A percentile compares a stretch with the other conserved stretches of the same genome.
phyloP scores from a whole-genome alignment of 2,113 vertebrate genomes.

The Ailuropoda melanoleuca region DNA sequence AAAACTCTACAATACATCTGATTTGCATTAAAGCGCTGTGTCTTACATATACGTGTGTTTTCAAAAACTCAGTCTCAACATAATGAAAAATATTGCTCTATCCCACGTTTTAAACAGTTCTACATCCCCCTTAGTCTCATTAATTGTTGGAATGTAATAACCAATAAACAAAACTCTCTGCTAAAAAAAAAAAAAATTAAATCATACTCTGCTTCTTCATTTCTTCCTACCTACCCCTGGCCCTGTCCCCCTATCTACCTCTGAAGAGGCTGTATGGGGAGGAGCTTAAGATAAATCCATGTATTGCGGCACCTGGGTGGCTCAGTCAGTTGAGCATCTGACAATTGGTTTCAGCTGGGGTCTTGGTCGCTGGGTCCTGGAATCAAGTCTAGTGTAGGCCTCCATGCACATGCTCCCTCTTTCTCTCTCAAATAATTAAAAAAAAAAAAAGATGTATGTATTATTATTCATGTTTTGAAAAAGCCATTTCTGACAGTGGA shows the following conservation, averaged over 20 bases:
- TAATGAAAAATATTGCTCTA: conserved; percentile 50
- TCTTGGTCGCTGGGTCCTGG: background rate
- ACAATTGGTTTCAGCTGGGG: background rate
- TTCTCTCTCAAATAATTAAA: background rate
- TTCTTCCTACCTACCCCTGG: background rate
- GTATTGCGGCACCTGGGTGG: background rate
- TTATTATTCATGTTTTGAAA: background rate
- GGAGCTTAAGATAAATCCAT: background rate
- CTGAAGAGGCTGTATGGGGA: background rate
- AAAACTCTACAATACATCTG: background rate
- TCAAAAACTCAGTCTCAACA: conserved; percentile 31
- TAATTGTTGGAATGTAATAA: background rate
- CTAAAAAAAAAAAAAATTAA: background rate
- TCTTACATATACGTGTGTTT: conserved; percentile 20
- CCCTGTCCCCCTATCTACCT: background rate
- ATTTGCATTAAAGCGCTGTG: conserved; percentile 61
- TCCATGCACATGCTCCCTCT: background rate
- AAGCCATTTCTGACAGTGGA: background rate
- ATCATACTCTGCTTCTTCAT: background rate
- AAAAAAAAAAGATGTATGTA: background rate
- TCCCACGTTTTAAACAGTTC: conserved; percentile 38
- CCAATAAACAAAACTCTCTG: background rate
- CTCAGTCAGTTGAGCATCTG: background rate
- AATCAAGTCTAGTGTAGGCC: background rate
- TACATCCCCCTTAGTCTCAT: background rate